phyloP scores from a whole-genome alignment of 2,797 vertebrate genomes.

The Phoebastria nigripes region DNA sequence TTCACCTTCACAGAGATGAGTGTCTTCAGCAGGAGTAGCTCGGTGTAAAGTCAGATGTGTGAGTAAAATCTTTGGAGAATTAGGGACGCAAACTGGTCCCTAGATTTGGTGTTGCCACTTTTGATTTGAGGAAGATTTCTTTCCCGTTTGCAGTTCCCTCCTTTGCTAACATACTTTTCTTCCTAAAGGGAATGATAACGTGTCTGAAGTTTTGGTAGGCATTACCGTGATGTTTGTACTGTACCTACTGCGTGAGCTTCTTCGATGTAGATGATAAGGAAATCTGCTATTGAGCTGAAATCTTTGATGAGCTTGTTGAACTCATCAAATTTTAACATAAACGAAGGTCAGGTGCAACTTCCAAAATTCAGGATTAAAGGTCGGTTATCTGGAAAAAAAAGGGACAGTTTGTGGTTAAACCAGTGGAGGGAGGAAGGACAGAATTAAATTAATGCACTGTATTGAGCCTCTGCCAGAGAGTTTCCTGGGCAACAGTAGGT shows the following conservation, averaged over 20 bases:
- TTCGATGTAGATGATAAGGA: constrained; percentile 88
- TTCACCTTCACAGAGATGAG: not conserved
- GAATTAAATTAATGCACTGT: not conserved
- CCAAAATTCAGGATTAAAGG: constrained; percentile 91
- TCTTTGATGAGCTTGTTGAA: constrained; percentile 89
- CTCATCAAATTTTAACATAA: constrained; percentile 88
- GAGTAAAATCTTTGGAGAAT: not conserved
- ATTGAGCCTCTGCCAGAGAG: not conserved
- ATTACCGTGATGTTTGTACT: not conserved
- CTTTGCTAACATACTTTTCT: not conserved
- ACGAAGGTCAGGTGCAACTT: constrained; percentile 95
- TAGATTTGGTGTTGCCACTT: not conserved
- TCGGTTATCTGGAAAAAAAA: constrained; percentile 73
- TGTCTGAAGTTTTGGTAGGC: not conserved
- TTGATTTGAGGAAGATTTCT: not conserved
- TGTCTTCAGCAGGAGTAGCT: not conserved
- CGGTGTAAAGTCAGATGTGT: not conserved
- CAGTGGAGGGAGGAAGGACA: not conserved
- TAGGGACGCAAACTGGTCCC: not conserved
- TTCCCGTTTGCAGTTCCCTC: not conserved
- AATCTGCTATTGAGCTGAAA: constrained; percentile 83
- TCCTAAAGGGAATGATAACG: not conserved
- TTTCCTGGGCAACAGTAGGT: not conserved
- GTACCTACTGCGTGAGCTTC: constrained; percentile 91
- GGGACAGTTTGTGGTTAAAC: not conserved